Conservation (phyloP, 2,113 vertebrate species). For the Neodontobutis hainanensis region DNA sequence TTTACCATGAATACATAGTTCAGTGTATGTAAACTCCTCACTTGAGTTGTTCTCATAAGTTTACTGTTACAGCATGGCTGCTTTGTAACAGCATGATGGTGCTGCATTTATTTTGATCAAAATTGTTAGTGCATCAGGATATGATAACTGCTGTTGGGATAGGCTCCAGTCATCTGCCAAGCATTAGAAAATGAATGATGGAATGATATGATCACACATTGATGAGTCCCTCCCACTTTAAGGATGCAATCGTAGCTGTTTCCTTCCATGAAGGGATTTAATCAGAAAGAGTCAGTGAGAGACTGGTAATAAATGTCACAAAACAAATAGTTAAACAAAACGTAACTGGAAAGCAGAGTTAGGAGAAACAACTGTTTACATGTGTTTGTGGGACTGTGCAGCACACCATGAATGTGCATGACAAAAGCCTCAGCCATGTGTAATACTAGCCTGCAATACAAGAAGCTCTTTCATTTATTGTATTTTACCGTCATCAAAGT, state of each 20-base stretch:
- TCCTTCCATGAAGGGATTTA: constrained; percentile 22
- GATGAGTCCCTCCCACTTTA: constrained; percentile 19
- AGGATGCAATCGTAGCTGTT: constrained; percentile 27
- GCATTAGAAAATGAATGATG: too few species aligned
- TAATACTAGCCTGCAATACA: constrained; percentile 22
- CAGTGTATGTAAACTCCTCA: constrained; percentile 8
- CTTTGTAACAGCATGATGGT: constrained; percentile 14
- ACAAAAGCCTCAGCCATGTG: constrained; percentile 4
- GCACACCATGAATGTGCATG: not conserved
- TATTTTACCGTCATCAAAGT: constrained; percentile 61
- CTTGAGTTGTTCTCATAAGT: not conserved
- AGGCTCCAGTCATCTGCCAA: too few species aligned
- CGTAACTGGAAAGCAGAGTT: too few species aligned
- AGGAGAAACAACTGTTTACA: not conserved
- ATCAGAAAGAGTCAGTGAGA: constrained; percentile 17
- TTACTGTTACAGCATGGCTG: constrained; percentile 8
- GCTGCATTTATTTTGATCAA: not conserved
- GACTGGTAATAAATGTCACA: not conserved
- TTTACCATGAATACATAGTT: too few species aligned
- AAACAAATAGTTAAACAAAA: too few species aligned
- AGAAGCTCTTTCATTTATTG: constrained; percentile 58
- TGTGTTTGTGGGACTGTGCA: not conserved
- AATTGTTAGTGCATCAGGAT: constrained; percentile 26
- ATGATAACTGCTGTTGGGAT: too few species aligned
- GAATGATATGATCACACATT: constrained; percentile 26